Base-by-base conservation (phyloP, 2,797 vertebrate genomes). In the Xiphorhynchus erythropygius region DNA sequence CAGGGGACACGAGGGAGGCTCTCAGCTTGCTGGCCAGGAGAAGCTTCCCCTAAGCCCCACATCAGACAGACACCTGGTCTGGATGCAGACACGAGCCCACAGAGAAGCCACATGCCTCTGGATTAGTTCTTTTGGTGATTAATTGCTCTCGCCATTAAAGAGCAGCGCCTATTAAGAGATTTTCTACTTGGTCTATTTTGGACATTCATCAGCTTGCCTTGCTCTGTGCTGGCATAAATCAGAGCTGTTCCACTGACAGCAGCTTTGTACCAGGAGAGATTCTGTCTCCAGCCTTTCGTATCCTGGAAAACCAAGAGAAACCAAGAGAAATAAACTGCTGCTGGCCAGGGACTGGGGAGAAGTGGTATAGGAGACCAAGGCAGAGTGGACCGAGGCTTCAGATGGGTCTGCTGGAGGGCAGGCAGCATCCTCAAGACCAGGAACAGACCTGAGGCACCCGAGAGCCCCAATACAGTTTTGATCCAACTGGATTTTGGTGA, bases 181-280 rank as follows among this genome's bases (percentile, higher is more conserved):
- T 93, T 90, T 90, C 55, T 89, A 27, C 73, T 90, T 52, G 55
- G 59, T 90, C 86, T 90, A 7, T 94, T 94, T 94, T 64, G 93
- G 90, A 90, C 49, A 46, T 53, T 42, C 68, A 60, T 79, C 63
- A 73, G 47, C 33, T 37, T 0, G 63, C 59, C 44, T 63, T 41
- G 5, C 90, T 90, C 33, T 21, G 44, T 2, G 4, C 89, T 80
- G 88, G 30, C 78, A 95, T 85, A 90, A 95, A 95, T 94, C 90
- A 95, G 70, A 70, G 77, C 74, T 12, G 13, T 76, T 95, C 52
- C 64, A 35, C 63, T 70, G 88, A 74, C 88, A 94, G 75, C 88
- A 94, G 75, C 67, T 94, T 93, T 85, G 75, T 55, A 76, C 33
- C 60, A 87, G 55, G 32, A 95, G 70, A 76, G 47, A 69, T 67